These are phyloP conservation scores for Ischnura elegans DNA, from an alignment of 2,888 invertebrate genomes.

Conservation along the genomic window DNA sequence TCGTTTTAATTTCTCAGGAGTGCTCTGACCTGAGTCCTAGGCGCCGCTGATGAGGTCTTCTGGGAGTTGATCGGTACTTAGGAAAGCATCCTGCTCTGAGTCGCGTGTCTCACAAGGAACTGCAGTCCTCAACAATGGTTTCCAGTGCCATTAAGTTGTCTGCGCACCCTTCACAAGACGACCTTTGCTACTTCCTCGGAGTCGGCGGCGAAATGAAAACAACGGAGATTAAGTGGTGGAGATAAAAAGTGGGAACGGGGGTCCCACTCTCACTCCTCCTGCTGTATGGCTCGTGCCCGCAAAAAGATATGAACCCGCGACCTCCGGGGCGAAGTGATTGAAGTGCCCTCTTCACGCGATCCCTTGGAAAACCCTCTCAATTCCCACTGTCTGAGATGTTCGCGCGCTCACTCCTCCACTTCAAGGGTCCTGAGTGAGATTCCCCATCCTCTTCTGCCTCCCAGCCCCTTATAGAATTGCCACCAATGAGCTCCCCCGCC, in stretches of 20 bases:
- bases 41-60: too few species aligned
- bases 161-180: not conserved
- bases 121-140: not conserved
- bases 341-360: conserved; percentile 21
- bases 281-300: not conserved
- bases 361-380: not conserved
- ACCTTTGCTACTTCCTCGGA: not conserved
- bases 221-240: not conserved
- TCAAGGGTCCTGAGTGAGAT: too few species aligned
- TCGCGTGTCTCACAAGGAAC: not conserved
- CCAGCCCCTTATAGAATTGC: not conserved
- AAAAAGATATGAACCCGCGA: conserved; percentile 6
- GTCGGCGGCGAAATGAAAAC: not conserved
- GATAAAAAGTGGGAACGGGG: too few species aligned
- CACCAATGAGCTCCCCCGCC: not conserved
- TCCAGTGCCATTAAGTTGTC: not conserved
- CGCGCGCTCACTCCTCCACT: not conserved
- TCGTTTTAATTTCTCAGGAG: too few species aligned
- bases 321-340: not conserved
- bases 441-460: not conserved
- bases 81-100: too few species aligned
- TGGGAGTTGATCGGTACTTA: too few species aligned
- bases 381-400: not conserved
- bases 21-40: too few species aligned
- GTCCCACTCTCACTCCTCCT: not conserved